Percentiles rank a stretch among this genome's conserved stretches.
phyloP scores from a whole-genome alignment of 1,140 invertebrate species.

The Drosophila melanica region DNA sequence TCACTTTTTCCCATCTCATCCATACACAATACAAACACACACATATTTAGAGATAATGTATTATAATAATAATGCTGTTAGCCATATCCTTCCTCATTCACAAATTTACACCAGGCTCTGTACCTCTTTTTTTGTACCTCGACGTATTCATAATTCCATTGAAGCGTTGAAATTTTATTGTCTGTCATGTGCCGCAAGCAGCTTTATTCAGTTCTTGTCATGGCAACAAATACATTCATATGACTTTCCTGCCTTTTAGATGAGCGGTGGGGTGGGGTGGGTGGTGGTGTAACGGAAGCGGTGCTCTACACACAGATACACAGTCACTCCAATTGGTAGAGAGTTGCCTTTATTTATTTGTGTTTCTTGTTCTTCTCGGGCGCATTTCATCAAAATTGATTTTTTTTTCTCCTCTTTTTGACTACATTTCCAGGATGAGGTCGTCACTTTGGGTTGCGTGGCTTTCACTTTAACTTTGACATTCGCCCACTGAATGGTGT shows the following conservation, averaged over 20 bases:
- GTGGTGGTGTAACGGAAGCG: slow-evolving; percentile 23
- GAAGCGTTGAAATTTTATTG: slow-evolving; percentile 52
- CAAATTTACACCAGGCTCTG: too few species aligned
- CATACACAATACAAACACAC: too few species aligned
- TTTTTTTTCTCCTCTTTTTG: slow-evolving; percentile 49
- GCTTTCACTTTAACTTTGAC: slow-evolving; percentile 48
- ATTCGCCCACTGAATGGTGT: slow-evolving; percentile 6
- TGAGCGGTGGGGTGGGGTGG: neutral
- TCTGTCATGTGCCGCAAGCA: slow-evolving; percentile 40
- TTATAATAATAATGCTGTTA: too few species aligned
- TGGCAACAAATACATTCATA: slow-evolving; percentile 41
- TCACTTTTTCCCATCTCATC: too few species aligned
- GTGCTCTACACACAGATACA: neutral
- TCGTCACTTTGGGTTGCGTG: slow-evolving; percentile 23
- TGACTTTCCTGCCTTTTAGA: neutral
- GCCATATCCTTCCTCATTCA: too few species aligned
- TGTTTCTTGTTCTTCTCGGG: slow-evolving; percentile 41
- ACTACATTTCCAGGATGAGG: slow-evolving; percentile 66
- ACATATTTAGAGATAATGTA: too few species aligned
- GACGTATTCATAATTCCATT: slow-evolving; percentile 58
- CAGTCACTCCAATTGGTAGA: slow-evolving; percentile 14
- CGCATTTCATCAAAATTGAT: slow-evolving; percentile 75
- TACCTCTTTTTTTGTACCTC: neutral
- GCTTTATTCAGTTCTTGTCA: slow-evolving; percentile 40
- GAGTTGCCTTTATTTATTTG: slow-evolving; percentile 19